phyloP scores from a whole-genome alignment of 2,888 invertebrate genomes.

The Metacarcinus magister region DNA sequence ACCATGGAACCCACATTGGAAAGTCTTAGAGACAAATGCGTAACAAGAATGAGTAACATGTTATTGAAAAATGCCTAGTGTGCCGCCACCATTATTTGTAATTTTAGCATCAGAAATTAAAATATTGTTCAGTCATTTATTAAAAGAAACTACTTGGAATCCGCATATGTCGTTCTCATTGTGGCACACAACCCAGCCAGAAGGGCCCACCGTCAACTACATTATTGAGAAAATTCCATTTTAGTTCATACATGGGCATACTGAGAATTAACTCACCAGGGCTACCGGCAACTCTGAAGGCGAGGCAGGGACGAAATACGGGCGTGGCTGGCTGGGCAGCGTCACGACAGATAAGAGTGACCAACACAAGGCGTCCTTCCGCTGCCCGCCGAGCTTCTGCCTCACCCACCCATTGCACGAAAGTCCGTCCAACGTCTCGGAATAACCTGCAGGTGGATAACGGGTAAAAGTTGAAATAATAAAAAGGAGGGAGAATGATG shows the following conservation, averaged over 20 bases:
- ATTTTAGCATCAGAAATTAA: neutral
- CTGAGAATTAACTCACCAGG: constrained; percentile 59
- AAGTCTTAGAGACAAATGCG: too few relatives aligned
- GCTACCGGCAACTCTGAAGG: constrained; percentile 93
- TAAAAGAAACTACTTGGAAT: neutral
- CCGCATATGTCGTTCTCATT: neutral
- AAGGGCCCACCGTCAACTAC: neutral
- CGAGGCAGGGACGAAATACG: constrained; percentile 93
- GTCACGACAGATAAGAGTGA: constrained; percentile 92
- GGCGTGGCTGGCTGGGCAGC: constrained; percentile 85
- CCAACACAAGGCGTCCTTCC: constrained; percentile 92
- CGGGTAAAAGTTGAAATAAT: neutral
- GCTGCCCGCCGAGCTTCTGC: constrained; percentile 90
- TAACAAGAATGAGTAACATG: too few relatives aligned
- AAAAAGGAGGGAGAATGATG: neutral
- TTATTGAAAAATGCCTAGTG: neutral
- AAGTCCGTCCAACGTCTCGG: constrained; percentile 76
- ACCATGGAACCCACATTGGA: too few relatives aligned
- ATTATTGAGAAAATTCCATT: neutral
- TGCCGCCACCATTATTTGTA: neutral
- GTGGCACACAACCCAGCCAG: too few relatives aligned
- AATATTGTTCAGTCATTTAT: neutral
- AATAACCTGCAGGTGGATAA: constrained; percentile 66
- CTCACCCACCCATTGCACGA: constrained; percentile 92
- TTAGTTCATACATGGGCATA: neutral